Evolutionary conservation across 2,797 vertebrate species (phyloP), one percentile per base, ranked within the genome.

Genomic region (Gymnoscopelus braueri): DNA sequence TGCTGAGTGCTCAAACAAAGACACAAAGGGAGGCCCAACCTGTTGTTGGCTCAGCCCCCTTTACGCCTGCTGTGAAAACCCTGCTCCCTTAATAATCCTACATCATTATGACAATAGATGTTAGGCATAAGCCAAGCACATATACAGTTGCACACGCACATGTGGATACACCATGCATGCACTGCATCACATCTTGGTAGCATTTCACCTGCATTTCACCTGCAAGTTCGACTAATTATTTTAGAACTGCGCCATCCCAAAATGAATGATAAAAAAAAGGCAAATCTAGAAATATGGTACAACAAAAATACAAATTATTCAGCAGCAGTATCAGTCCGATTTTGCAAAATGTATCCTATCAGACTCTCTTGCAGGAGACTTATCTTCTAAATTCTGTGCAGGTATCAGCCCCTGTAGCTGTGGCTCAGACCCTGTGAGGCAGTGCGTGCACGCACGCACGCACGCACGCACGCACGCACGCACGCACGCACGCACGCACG

Each of bases 31-130:
- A 91, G 81, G 85, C 84, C 81, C 80, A 78, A 90, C 86, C 87
- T 91, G 89, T 89, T 88, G 85, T 89, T 60, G 53, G 72, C 84
- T 85, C 86, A 82, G 82, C 87, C 85, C 64, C 88, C 82, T 71
- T 87, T 83, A 81, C 61, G 81, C 85, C 85, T 79, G 87, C 86
- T 91, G 87, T 82, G 87, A 89, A 87, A 87, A 88, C 80, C 74
- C 75, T 82, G 80, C 83, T 90, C 79, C 75, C 80, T 83, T 91
- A 91, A 88, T 91, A 88, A 89, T 87, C 86, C 66, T 85, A 84
- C 85, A 87, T 91, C 82, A 78, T 87, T 88, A 90, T 83, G 84
- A 92, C 88, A 90, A 88, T 80, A 87, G 72, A 85, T 87, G 85
- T 87, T 90, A 84, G 81, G 77, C 78, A 78, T 67, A 80, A 86